A percentile compares a stretch with the other conserved stretches of the same genome.
These are phyloP conservation scores for Hippolais icterina DNA, from an alignment of 2,113 vertebrate species.

Conservation along the genomic window DNA sequence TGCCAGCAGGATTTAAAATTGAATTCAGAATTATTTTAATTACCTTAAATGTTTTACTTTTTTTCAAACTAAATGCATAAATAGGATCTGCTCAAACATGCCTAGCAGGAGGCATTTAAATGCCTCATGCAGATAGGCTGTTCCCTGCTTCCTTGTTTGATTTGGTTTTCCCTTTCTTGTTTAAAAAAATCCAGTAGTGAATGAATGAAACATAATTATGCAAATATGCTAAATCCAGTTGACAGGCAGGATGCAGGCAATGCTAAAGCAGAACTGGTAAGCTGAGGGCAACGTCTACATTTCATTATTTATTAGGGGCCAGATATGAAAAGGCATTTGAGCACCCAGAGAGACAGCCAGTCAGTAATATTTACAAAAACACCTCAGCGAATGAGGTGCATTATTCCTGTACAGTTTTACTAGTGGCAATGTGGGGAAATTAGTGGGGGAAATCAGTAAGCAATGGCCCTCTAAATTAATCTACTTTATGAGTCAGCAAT, in stretches of 20 bases:
- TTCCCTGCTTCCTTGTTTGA: slow-evolving; percentile 32
- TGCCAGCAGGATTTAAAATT: slow-evolving; percentile 14
- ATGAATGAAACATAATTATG: slow-evolving; percentile 49
- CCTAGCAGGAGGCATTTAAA: slow-evolving; percentile 48
- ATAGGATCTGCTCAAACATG: slow-evolving; percentile 34
- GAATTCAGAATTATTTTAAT: slow-evolving; percentile 53
- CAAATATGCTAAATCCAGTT: slow-evolving; percentile 46
- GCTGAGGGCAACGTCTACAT: slow-evolving; percentile 50
- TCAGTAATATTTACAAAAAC: not conserved
- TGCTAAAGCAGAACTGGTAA: slow-evolving; percentile 34
- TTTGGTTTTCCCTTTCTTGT: slow-evolving; percentile 6
- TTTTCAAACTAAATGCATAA: slow-evolving; percentile 40
- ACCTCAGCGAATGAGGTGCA: not conserved
- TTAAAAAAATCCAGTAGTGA: slow-evolving; percentile 9
- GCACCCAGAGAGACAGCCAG: not conserved
- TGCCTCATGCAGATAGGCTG: slow-evolving; percentile 4
- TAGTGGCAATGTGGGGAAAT: not conserved
- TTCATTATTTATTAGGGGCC: slow-evolving; percentile 43
- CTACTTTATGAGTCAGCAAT: not conserved
- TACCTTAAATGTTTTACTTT: slow-evolving; percentile 34
- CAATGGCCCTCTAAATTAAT: not conserved
- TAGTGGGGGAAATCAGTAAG: not conserved
- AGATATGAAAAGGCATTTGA: slow-evolving; percentile 18
- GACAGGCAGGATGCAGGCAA: not conserved
- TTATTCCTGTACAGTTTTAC: not conserved